These are phyloP conservation scores for Heliothis subflexa DNA, from an alignment of 1,140 invertebrate genomes.

Conservation along the genomic window DNA sequence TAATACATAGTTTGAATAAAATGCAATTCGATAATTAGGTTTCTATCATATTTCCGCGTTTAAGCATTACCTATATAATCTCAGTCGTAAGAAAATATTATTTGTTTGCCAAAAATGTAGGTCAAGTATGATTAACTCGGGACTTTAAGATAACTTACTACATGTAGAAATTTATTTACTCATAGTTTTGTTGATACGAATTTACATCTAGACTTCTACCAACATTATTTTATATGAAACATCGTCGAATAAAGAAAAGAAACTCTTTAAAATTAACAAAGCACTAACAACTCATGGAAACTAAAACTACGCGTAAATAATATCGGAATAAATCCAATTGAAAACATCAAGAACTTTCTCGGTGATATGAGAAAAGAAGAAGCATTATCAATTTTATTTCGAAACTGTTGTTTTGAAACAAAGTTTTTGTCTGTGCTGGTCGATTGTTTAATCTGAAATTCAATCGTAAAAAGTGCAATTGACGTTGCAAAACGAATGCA, in stretches of 20 bases:
- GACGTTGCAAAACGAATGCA: not conserved
- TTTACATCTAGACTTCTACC: not conserved
- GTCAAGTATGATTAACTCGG: slow-evolving; percentile 25
- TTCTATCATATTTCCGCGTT: not conserved
- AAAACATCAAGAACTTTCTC: slow-evolving; percentile 16
- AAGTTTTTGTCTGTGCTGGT: slow-evolving; percentile 14
- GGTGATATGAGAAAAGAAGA: slow-evolving; percentile 29
- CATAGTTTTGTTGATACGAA: not conserved
- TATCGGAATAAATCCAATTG: slow-evolving; percentile 31
- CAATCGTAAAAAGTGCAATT: slow-evolving; percentile 34
- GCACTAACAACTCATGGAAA: not conserved
- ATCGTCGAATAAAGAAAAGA: not conserved
- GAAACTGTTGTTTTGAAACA: slow-evolving; percentile 41
- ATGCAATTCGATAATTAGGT: no score
- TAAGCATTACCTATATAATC: not conserved
- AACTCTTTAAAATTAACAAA: not conserved
- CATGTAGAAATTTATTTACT: not conserved
- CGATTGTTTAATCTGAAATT: slow-evolving; percentile 30
- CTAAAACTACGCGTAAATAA: slow-evolving; percentile 9
- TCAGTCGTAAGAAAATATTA: slow-evolving; percentile 2
- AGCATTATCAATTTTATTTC: slow-evolving; percentile 39
- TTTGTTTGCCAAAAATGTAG: slow-evolving; percentile 20
- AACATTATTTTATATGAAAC: not conserved
- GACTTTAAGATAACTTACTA: slow-evolving; percentile 11
- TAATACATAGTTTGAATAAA: no score